phyloP scores from a whole-genome alignment of 2,113 vertebrate genomes.

The Brachyistius frenatus region DNA sequence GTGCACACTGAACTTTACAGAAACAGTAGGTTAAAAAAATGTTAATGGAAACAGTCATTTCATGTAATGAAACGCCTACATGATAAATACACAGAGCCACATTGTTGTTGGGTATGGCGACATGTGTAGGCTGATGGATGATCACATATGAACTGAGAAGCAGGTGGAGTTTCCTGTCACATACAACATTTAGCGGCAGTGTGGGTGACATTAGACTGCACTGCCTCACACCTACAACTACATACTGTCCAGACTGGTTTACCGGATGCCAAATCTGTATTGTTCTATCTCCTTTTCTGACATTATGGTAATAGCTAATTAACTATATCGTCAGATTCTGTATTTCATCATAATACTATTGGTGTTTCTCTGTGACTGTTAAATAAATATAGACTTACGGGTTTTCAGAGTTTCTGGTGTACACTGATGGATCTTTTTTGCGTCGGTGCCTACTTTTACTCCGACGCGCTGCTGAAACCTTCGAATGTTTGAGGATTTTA shows the following conservation, averaged over 20 bases:
- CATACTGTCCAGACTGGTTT: background rate
- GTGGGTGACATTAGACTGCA: no score
- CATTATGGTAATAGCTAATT: background rate
- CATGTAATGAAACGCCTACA: background rate
- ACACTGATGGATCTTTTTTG: background rate
- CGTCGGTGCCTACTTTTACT: background rate
- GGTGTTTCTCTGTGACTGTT: background rate
- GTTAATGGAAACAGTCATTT: background rate
- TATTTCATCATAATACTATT: no score
- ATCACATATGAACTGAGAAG: background rate
- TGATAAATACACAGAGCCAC: background rate
- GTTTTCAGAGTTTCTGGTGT: background rate
- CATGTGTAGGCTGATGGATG: background rate
- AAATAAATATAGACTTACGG: background rate
- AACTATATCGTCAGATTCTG: no score
- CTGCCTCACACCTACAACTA: no score
- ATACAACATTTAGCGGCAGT: background rate
- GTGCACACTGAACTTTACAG: background rate
- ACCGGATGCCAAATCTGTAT: background rate
- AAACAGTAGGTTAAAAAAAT: background rate
- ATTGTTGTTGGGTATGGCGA: background rate
- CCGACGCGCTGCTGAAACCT: background rate
- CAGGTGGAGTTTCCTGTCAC: conserved; percentile 60
- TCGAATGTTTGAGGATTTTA: background rate
- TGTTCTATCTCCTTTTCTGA: background rate